Evolutionary conservation across 2,888 invertebrate genomes (phyloP), one percentile per base, ranked within the genome.

Genomic region (Pterostichus madidus): DNA sequence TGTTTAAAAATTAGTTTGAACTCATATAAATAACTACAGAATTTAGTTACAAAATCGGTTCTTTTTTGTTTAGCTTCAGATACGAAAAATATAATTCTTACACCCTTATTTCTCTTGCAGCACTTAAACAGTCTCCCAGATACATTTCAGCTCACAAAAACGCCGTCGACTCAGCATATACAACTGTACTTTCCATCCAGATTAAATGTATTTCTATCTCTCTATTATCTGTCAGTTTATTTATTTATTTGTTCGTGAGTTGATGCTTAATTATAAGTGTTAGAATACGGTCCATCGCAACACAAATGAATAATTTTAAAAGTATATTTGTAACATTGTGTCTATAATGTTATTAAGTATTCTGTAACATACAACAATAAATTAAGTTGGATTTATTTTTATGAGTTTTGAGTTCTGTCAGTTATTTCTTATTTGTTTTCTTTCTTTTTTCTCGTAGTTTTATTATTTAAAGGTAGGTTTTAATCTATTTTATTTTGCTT

Each of bases 381-480:
- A 83, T 85, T 86, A 84, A 85, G 84, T 85, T 86, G 86, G 85
- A 84, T 85, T 86, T 85, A 53, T 85, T 84, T 86, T 85, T 53
- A 73, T 84, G 82, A 85, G 84, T 83, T 52, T 64, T 84, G 83
- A 31, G 81, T 79, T 83, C 59, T 82, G 35, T 68, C 53, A 7
- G 32, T 53, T 82, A 75, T 84, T 81, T 39, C 59, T 83, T 84
- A 17, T 61, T 52, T 53, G 17, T 85, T n/a, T n/a, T 84, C 83
- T 73, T 80, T 84, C 59, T 85, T 49, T n/a, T 39, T 39, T 81
- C 56, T 83, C 75, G 76, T 79, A 73, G 39, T 79, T 77, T 78
- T 49, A 35, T 82, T 71, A 46, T 75, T 75, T 53, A 49, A 68
- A 15, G 32, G 53, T 73, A 56, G 52, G 68, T 75, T 53, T 59